Evolutionary conservation across 2,113 vertebrate genomes (phyloP).

Genomic region (Suricata suricatta): DNA sequence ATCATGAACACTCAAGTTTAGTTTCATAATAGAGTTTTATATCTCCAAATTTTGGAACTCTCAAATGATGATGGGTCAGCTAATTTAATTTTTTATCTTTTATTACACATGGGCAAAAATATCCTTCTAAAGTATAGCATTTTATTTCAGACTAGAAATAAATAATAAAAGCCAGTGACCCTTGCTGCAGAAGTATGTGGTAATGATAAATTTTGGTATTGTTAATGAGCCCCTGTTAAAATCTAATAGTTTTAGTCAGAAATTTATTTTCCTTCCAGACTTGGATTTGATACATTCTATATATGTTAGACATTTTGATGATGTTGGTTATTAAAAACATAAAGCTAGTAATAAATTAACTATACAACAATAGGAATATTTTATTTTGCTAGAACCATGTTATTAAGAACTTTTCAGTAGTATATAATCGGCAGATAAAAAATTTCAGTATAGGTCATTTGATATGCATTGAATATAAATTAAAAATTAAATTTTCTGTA

Average conservation of each 20-base stretch:
- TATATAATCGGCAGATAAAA: not conserved
- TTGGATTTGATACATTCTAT: slow-evolving; percentile 68
- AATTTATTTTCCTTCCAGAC: slow-evolving; percentile 70
- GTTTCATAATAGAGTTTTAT: slow-evolving; percentile 42
- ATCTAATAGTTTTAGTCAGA: slow-evolving; percentile 60
- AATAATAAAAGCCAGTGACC: slow-evolving; percentile 67
- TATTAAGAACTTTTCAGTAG: not conserved
- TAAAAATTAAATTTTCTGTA: not conserved
- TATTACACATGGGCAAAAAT: slow-evolving; percentile 29
- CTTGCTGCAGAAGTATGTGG: slow-evolving; percentile 62
- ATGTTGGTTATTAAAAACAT: slow-evolving; percentile 69
- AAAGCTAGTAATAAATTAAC: slow-evolving; percentile 61
- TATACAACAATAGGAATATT: not conserved
- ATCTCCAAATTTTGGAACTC: slow-evolving; percentile 38
- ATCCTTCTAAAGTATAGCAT: slow-evolving; percentile 55
- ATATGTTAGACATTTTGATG: slow-evolving; percentile 65
- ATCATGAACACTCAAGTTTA: slow-evolving; percentile 42
- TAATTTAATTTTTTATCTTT: slow-evolving; percentile 55
- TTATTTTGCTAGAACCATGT: slow-evolving; percentile 1
- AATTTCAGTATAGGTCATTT: not conserved
- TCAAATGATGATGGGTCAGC: slow-evolving; percentile 41
- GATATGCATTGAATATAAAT: not conserved
- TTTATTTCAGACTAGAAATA: slow-evolving; percentile 78
- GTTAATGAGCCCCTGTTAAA: slow-evolving; percentile 62
- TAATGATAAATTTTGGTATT: slow-evolving; percentile 68